Evolutionary conservation across 2,113 vertebrate genomes (phyloP).

Genomic region (Neogale vison): DNA sequence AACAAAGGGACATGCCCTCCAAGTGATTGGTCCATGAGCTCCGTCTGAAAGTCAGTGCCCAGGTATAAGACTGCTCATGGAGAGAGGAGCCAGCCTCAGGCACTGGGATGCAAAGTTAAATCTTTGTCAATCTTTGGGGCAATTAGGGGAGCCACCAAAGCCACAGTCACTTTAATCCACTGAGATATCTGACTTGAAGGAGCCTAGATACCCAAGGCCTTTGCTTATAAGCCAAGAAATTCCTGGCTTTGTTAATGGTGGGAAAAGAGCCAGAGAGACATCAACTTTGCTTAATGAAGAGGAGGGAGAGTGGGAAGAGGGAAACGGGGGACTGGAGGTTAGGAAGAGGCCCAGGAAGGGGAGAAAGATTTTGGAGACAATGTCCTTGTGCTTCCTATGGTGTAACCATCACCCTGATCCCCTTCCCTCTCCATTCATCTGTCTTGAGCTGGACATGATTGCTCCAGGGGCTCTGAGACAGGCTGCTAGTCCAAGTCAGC

Average conservation of each 20-base stretch:
- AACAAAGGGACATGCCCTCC: background rate
- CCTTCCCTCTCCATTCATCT: background rate
- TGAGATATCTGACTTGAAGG: background rate
- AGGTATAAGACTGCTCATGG: background rate
- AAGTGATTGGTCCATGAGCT: background rate
- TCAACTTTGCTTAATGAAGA: background rate
- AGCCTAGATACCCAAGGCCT: background rate
- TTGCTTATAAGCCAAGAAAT: background rate
- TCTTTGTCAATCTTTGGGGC: background rate
- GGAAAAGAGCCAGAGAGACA: slow-evolving; percentile 40
- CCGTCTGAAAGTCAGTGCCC: background rate
- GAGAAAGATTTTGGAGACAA: background rate
- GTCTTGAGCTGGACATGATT: background rate
- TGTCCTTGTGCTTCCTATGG: background rate
- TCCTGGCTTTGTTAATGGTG: slow-evolving; percentile 35
- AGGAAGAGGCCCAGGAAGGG: background rate
- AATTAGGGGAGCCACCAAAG: background rate
- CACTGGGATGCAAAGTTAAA: background rate
- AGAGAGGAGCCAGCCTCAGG: background rate
- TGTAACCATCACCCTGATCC: background rate
- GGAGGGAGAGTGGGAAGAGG: background rate
- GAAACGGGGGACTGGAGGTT: background rate
- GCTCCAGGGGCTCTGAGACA: background rate
- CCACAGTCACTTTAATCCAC: background rate
- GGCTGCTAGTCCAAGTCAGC: background rate